phyloP scores from a whole-genome alignment of 2,888 invertebrate genomes.

The Acholoe squamosa region DNA sequence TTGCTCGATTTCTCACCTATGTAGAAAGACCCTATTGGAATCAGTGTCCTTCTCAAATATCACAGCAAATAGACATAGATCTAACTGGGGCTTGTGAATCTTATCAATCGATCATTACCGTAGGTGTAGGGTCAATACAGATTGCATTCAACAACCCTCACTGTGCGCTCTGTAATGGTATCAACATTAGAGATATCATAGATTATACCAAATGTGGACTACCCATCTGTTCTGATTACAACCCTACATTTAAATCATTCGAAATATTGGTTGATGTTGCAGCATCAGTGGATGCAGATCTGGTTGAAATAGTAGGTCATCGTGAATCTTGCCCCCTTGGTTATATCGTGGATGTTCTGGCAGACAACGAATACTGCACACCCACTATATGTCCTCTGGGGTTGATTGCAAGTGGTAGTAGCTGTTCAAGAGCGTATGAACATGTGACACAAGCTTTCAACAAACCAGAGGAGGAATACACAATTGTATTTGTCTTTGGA shows the following conservation, averaged over 20 bases:
- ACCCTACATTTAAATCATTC: neutral
- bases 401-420: too few relatives aligned
- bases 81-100: too few relatives aligned
- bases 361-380: too few relatives aligned
- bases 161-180: neutral
- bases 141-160: neutral
- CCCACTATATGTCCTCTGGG: too few relatives aligned
- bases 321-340: neutral
- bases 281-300: neutral
- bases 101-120: too few relatives aligned
- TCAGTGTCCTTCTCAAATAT: neutral
- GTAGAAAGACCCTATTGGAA: neutral
- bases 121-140: too few relatives aligned
- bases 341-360: neutral
- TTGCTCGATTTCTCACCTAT: neutral
- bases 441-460: too few relatives aligned
- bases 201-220: neutral
- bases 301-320: too few relatives aligned
- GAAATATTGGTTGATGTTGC: neutral
- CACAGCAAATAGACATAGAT: neutral
- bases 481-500: neutral
- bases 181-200: neutral
- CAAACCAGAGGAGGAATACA: neutral
- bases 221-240: neutral
- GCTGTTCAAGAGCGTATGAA: too few relatives aligned